phyloP scores from a whole-genome alignment of 2,797 vertebrate species.

The Arremon brunneinucha region DNA sequence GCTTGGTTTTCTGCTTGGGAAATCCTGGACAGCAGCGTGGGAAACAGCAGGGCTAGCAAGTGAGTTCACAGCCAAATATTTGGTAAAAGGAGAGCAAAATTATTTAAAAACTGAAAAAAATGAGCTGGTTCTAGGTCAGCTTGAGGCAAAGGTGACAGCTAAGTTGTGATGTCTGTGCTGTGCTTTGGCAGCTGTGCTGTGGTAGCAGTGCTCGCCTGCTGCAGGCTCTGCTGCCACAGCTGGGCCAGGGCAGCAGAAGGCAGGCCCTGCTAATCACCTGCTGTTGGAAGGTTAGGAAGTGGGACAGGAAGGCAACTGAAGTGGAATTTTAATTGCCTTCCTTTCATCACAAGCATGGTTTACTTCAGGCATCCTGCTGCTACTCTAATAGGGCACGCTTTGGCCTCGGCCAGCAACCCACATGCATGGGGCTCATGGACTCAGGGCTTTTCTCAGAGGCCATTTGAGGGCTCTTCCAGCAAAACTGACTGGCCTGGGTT shows the following conservation, averaged over 20 bases:
- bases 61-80: neutral
- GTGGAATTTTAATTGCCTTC: slow-evolving; percentile 68
- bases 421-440: neutral
- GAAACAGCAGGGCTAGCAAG: neutral
- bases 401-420: neutral
- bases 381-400: neutral
- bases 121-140: neutral
- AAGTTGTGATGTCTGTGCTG: accelerated
- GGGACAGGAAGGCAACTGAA: slow-evolving; percentile 36
- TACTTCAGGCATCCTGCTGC: slow-evolving; percentile 27
- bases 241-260: neutral
- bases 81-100: neutral
- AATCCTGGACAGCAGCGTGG: neutral
- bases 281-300: slow-evolving; percentile 37
- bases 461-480: neutral
- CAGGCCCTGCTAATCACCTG: slow-evolving; percentile 32
- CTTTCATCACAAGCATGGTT: slow-evolving; percentile 44
- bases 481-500: neutral
- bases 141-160: accelerated
- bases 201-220: neutral
- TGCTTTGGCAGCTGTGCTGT: accelerated
- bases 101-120: neutral
- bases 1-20: neutral
- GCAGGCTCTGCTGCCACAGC: neutral
- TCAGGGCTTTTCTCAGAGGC: neutral